Conservation (phyloP, 2,113 vertebrate species). For the Leucosticte australis region DNA sequence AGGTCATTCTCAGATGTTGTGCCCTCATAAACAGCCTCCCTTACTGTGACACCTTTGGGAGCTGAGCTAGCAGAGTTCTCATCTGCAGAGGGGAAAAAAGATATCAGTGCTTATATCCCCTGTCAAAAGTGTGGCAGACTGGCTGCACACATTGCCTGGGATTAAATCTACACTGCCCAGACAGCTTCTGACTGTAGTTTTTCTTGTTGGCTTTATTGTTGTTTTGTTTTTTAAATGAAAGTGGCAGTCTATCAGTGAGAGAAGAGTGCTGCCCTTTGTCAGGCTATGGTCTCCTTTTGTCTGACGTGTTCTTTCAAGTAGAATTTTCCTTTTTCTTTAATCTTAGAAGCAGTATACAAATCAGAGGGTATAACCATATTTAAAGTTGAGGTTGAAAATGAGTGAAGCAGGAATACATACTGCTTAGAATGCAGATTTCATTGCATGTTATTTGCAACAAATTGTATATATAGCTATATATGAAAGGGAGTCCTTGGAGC, state of each 20-base stretch:
- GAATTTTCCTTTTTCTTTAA: conserved; percentile 17
- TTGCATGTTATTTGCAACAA: conserved; percentile 11
- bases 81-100: background rate
- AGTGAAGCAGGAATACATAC: background rate
- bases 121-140: background rate
- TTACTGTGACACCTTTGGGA: background rate
- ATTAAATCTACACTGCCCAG: background rate
- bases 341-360: background rate
- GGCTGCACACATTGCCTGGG: background rate
- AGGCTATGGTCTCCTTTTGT: background rate
- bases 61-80: background rate
- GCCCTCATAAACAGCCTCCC: background rate
- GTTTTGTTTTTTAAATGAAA: background rate
- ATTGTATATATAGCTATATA: background rate
- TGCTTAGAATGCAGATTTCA: conserved; percentile 41
- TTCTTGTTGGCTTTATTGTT: background rate
- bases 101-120: background rate
- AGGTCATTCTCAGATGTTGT: background rate
- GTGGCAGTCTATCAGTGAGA: background rate
- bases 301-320: background rate
- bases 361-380: background rate
- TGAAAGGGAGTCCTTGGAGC: conserved; percentile 1
- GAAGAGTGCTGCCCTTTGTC: background rate
- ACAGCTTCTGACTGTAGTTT: background rate
- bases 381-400: conserved; percentile 28